A percentile compares a stretch with the other conserved stretches of the same genome.
phyloP scores from a whole-genome alignment of 1,140 invertebrate species.

The Maconellicoccus hirsutus region DNA sequence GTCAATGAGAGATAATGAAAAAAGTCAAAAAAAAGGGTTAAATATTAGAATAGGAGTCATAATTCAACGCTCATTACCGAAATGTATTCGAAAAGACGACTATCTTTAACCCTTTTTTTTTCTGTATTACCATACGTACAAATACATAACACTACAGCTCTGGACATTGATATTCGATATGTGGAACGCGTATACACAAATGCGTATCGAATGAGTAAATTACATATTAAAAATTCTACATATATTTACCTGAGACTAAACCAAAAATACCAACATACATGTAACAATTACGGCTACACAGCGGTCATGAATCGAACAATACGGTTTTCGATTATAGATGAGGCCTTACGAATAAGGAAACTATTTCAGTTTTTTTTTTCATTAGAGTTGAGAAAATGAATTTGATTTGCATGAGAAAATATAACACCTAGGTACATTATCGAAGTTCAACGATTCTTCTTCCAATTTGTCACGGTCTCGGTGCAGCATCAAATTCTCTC shows the following conservation, averaged over 20 bases:
- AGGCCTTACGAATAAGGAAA: not conserved
- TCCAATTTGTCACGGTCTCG: not conserved
- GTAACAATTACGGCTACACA: not conserved
- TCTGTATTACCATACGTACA: not conserved
- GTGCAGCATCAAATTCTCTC: not conserved
- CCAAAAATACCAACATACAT: not conserved
- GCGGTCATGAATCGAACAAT: not conserved
- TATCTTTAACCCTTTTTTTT: not conserved
- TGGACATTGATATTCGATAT: not conserved
- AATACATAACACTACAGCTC: not conserved
- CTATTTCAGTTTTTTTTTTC: not conserved
- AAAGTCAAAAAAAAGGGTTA: not conserved
- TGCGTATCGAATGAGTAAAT: not conserved
- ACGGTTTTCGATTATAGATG: not conserved
- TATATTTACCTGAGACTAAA: not conserved
- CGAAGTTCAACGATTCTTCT: slow-evolving; percentile 1
- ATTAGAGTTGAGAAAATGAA: not conserved
- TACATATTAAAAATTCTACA: not conserved
- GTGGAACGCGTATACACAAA: not conserved
- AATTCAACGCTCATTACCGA: not conserved
- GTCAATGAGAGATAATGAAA: too few species aligned
- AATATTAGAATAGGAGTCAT: not conserved
- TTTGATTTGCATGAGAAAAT: slow-evolving; percentile 1
- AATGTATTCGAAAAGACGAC: not conserved
- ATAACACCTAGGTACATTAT: not conserved